Evolutionary conservation across 1,140 invertebrate species (phyloP), one percentile per base, ranked within the genome.

Genomic region (Mycetomoellerius zeteki): DNA sequence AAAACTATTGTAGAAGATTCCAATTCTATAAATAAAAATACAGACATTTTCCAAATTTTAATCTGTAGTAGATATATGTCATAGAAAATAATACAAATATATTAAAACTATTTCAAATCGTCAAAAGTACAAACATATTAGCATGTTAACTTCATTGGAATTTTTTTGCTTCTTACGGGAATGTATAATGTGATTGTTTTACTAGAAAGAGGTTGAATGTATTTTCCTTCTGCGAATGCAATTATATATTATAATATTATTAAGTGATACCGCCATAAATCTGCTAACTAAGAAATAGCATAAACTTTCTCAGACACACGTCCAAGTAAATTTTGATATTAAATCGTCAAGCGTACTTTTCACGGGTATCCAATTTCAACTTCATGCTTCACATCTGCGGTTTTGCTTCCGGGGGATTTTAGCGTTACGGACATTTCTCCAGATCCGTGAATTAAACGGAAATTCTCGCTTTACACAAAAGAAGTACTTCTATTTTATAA

Each of bases 391-490:
- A 69, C 87, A 87, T 92, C 75, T 90, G 92, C 80, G 91, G 90
- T 93, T 92, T 91, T 88, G 84, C 88, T 91, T 92, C 91, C 92
- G 86, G 86, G 0, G 47, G 27, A 58, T 72, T 65, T 58, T 37
- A 56, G 16, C 5, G 80, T 21, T 60, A 24, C 33, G 6, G 47
- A 81, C 37, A 21, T 37, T 43, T 47, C 47, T 21, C n/a, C n/a
- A 60, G 14, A 64, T 12, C 19, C 27, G 27, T 54, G 43, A 73
- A 54, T n/a, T 14, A 7, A 78, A 30, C 24, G 76, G 47, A 80
- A 80, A 69, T 80, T 69, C 62, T 80, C 4, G 14, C 62, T 37
- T 81, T 37, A n/a, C 30, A 16, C 47, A 21, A 69, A 80, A 7
- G 27, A 10, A 37, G 58, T 30, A 14, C 24, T 1, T 43, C 0